Conservation (phyloP, 2,888 invertebrate species). For the Dysmachus trigonus region DNA sequence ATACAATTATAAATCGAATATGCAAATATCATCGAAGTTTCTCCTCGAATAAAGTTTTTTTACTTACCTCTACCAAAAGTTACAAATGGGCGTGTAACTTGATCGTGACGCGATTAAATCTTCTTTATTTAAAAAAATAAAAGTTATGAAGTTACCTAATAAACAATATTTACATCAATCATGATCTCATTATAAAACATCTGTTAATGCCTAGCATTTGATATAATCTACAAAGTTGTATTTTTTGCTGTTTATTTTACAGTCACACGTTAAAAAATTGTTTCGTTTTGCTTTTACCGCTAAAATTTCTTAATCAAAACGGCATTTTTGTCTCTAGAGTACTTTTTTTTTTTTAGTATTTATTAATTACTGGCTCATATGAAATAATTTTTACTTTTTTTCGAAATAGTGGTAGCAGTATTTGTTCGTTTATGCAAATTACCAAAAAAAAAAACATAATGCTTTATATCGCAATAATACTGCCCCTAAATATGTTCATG, state of each 20-base stretch:
- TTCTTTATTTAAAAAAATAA: background rate
- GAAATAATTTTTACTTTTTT: background rate
- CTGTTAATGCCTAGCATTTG: slow-evolving; percentile 6
- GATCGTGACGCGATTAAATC: background rate
- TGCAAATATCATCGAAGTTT: background rate
- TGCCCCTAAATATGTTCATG: background rate
- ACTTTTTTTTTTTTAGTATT: background rate
- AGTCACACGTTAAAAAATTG: slow-evolving; percentile 11
- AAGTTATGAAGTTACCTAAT: background rate
- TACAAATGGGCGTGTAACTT: background rate
- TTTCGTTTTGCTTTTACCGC: slow-evolving; percentile 23
- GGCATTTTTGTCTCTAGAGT: background rate
- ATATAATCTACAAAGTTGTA: slow-evolving; percentile 3
- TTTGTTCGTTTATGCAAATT: background rate
- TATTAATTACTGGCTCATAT: background rate
- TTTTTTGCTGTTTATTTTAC: slow-evolving; percentile 19
- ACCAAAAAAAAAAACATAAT: background rate
- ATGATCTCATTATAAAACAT: slow-evolving; percentile 8
- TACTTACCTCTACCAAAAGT: background rate
- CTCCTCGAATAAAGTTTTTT: background rate
- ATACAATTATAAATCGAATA: background rate
- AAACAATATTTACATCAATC: slow-evolving; percentile 37
- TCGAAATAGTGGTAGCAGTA: background rate
- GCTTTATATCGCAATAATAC: background rate
- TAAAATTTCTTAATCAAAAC: background rate